Evolutionary conservation across 2,797 vertebrate species (phyloP), one percentile per base, ranked within the genome.

Genomic region (Pelobates cultripes): DNA sequence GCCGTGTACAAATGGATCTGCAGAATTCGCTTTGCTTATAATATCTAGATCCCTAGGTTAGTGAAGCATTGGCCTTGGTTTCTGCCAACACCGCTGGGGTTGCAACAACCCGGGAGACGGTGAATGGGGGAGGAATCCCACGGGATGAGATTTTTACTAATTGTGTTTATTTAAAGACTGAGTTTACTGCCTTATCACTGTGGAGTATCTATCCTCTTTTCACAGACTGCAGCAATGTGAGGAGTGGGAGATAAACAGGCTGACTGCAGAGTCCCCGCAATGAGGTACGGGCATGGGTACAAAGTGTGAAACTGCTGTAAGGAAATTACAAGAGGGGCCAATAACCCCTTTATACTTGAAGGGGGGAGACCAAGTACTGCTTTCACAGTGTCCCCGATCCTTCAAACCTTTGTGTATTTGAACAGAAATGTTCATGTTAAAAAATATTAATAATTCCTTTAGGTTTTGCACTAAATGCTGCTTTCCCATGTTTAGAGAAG

Each of bases 141-240:
- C 41, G 66, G 60, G 70, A 40, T 9, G 44, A 12, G 14, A 12
- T 79, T 43, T 68, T 71, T 47, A 63, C 55, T 71, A 40, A 45
- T 64, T 47, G 8, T 51, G 70, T 69, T 45, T 71, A 71, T 78
- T 78, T 80, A 57, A 13, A 66, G 13, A 42, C 55, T 60, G 12
- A 12, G 3, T 42, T 7, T 3, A 2, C 55, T 75, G 14, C 47
- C 47, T 41, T 3, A 4, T 73, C 71, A 51, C 47, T 3, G 14
- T 42, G 70, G 78, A 43, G 40, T 51, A 13, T 44, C 15, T 40
- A 4, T 13, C 4, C 41, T 75, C 69, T 14, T 70, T 14, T 75
- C 7, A 12, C 43, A 78, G 76, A 51, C 61, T 57, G 80, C n/a
- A 57, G n/a, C 71, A 43, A 83, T 78, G 55, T 78, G 76, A 83